Percentiles rank a stretch among this genome's conserved stretches.
phyloP scores from a whole-genome alignment of 2,888 invertebrate species.

The Drosophila silvestris region DNA sequence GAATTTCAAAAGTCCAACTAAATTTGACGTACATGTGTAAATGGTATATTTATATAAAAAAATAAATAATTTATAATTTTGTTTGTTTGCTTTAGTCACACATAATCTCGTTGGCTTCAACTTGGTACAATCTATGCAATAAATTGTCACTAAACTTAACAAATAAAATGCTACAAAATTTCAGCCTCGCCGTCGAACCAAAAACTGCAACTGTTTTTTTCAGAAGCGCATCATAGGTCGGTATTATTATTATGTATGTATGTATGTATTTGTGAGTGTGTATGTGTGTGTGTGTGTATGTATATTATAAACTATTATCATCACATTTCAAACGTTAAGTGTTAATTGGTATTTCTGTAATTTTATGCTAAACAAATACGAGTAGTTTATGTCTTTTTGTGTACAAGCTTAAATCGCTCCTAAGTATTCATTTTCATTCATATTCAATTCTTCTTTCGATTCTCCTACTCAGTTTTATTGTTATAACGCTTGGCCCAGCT shows the following conservation, averaged over 20 bases:
- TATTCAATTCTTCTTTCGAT: conserved; percentile 43
- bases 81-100: conserved; percentile 72
- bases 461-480: conserved; percentile 8
- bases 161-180: conserved; percentile 78
- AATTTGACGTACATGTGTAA: conserved; percentile 19
- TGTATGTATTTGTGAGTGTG: conserved; percentile 24
- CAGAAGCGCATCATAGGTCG: conserved; percentile 62
- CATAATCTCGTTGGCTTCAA: conserved; percentile 76
- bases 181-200: conserved; percentile 72
- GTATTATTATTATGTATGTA: conserved; percentile 44
- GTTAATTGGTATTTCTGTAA: conserved; percentile 66
- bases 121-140: conserved; percentile 53
- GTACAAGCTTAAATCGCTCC: conserved; percentile 75
- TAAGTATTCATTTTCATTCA: conserved; percentile 51
- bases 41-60: conserved; percentile 35
- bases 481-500: conserved; percentile 18
- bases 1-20: conserved; percentile 25
- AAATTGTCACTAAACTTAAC: conserved; percentile 75
- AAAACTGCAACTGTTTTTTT: conserved; percentile 50
- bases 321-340: conserved; percentile 80
- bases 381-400: conserved; percentile 76
- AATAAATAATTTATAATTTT: conserved; percentile 62
- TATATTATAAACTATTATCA: conserved; percentile 76
- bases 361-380: conserved; percentile 76
- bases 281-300: conserved; percentile 19